phyloP scores from a whole-genome alignment of 2,113 vertebrate genomes.

The Neolamprologus kungweensis region DNA sequence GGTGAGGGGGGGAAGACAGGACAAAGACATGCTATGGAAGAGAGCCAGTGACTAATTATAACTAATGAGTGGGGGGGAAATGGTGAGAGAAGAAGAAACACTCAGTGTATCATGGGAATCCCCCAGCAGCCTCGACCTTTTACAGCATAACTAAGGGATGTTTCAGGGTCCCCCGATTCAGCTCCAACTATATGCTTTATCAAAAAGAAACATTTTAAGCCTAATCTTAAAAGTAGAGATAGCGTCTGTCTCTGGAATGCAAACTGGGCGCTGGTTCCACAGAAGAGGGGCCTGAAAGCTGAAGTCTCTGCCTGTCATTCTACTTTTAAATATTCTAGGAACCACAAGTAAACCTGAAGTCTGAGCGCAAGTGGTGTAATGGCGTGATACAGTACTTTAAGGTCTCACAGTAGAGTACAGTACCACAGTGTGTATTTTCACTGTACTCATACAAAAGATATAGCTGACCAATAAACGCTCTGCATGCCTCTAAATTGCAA shows the following conservation, averaged over 20 bases:
- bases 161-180: background rate
- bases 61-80: rapidly evolving
- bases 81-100: background rate
- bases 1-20: background rate
- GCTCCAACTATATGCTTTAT: background rate
- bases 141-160: background rate
- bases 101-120: background rate
- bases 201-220: background rate
- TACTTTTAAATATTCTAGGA: background rate
- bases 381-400: background rate
- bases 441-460: background rate
- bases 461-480: background rate
- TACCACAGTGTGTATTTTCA: background rate
- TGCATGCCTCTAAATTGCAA: background rate
- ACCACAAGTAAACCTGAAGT: background rate
- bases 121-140: background rate
- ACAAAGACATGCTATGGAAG: background rate
- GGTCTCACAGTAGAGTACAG: background rate
- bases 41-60: background rate
- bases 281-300: background rate
- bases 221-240: background rate
- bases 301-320: background rate
- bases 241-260: background rate
- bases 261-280: background rate
- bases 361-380: background rate